Base-by-base conservation (phyloP, 2,888 invertebrate genomes). In the Psylliodes chrysocephalus region DNA sequence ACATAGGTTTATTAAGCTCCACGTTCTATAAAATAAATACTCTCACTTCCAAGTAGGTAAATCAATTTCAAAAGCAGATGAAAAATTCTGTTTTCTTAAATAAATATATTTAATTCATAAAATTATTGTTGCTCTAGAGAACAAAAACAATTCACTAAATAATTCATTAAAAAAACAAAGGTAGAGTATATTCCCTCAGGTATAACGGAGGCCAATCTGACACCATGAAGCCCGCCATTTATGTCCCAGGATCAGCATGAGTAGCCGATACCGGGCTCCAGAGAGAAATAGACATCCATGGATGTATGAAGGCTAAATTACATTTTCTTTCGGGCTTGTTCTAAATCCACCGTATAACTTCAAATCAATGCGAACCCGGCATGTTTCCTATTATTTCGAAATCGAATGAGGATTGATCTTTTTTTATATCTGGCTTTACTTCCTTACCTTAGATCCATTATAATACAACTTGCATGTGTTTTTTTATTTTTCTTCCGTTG, bases 141-240 rank as follows among this genome's bases (percentile, higher is more conserved):
- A 19, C 47, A 57, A 49, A 49, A 38, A 28, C 25, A 17, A 49
- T 49, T 25, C 15, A 49, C 44, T 51, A 40, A 59, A 59, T 49
- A 49, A 49, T 59, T 49, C 40, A 59, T 49, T 25, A 2, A 40
- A 40, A 51, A 40, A 38, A 49, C 22, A 42, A 49, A 28, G 40
- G 28, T 51, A 22, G 35, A 42, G 47, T 47, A 38, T 55, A 35
- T 35, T 63, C 55, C 57, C 63, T 47, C 44, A 60, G 60, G 64
- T 64, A 47, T 19, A 62, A 54, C 57, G 53, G 40, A n/a, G 52
- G 47, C 53, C 70, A 69, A 71, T 73, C 70, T 66, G 66, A 53
- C 54, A 56, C 66, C 49, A 64, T 71, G 71, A 73, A 69, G 63
- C 63, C 60, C 33, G 55, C 67, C 70, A 68, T 69, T 67, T 69